These are phyloP conservation scores for Myotis myotis DNA, from an alignment of 2,797 vertebrate genomes.

Conservation along the genomic window DNA sequence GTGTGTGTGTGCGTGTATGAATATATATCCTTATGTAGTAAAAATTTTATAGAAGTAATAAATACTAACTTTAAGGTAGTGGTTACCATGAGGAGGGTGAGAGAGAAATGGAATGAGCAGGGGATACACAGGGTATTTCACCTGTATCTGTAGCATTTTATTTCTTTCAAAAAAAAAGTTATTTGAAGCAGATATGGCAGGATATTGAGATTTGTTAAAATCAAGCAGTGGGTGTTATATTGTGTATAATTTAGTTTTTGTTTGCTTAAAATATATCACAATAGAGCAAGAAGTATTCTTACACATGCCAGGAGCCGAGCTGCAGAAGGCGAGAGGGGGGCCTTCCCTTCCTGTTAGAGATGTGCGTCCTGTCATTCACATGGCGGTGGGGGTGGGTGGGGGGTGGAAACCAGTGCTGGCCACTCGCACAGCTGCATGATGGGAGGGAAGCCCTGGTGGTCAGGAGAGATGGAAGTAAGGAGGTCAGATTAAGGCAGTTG, in stretches of 20 bases:
- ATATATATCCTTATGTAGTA: not conserved
- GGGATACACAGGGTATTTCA: not conserved
- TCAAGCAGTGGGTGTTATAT: not conserved
- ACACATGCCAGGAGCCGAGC: not conserved
- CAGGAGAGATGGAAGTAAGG: not conserved
- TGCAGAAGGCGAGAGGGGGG: not conserved
- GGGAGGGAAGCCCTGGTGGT: not conserved
- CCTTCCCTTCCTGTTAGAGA: not conserved
- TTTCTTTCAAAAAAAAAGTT: conserved; percentile 5
- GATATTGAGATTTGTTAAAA: conserved; percentile 15
- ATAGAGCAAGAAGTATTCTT: not conserved
- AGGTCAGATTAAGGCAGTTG: not conserved
- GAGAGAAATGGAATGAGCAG: not conserved
- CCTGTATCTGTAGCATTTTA: not conserved
- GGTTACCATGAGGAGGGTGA: not conserved
- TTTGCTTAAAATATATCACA: conserved; percentile 1
- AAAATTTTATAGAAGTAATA: not conserved
- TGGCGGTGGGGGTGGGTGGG: no score
- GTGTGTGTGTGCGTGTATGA: not conserved
- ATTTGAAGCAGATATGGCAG: not conserved
- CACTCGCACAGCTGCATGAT: not conserved
- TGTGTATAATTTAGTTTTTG: not conserved
- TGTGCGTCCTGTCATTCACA: not conserved
- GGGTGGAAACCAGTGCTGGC: not conserved
- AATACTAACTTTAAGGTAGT: not conserved